Base-by-base conservation (phyloP, 2,113 vertebrate genomes). In the Calonectris borealis region DNA sequence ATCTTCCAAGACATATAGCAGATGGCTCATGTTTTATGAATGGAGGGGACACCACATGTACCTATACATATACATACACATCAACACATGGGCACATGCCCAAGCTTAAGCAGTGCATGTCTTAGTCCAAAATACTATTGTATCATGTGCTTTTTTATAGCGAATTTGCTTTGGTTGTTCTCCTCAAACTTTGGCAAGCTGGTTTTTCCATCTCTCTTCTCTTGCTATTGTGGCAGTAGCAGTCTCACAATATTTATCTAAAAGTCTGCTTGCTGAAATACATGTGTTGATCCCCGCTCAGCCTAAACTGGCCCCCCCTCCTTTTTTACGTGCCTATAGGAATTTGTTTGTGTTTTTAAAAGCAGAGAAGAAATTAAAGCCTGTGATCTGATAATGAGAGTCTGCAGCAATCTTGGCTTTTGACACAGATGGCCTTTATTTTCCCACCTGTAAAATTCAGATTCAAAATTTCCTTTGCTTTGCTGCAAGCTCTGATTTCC, bases 1-100 rank as follows among this genome's bases (percentile, higher is more conserved):
- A 12, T 64, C 61, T 88, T 61, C 73, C 40, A 75, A 86, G 69
- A 64, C 16, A 42, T 31, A 32, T 25, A 75, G 86, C 88, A 91
- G 69, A 89, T 92, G 60, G 64, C 36, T 92, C 21, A 94, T 92
- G 49, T 65, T 94, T 94, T 84, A 88, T 93, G 66, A 86, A 95
- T 52, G 32, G 82, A 75, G 44, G 44, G 46, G 58, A 18, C 16
- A 34, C 7, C 7, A 69, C 26, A 2, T 9, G 18, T 38, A 68
- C 38, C 69, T 78, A 48, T 49, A 48, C 38, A 40, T 32, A 54
- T 7, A 83, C 34, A 77, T 22, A 65, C 27, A 44, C 54, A 80
- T 44, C 58, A 65, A 40, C 34, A 15, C 11, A 38, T 8, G 27
- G 62, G 27, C 57, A 38, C 1, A 0, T 38, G 54, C 36, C 70